Conservation (phyloP, 2,888 invertebrate genomes). For the Zele albiditarsus region DNA sequence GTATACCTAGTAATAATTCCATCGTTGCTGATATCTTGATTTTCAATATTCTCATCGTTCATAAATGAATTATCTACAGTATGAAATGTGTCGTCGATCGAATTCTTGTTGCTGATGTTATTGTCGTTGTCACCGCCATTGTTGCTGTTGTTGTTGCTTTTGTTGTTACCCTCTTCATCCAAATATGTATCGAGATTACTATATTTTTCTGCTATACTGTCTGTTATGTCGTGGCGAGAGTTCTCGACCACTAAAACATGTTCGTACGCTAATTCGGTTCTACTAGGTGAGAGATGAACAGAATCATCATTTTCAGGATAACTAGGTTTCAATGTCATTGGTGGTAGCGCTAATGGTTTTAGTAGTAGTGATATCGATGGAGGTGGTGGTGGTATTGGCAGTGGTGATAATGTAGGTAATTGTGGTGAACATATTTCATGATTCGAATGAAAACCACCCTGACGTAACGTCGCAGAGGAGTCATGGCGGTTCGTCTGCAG, state of each 20-base stretch:
- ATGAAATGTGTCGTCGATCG: not conserved
- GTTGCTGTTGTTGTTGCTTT: not conserved
- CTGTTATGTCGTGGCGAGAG: not conserved
- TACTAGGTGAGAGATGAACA: slow-evolving; percentile 46
- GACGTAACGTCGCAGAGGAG: not conserved
- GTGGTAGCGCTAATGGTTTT: no score
- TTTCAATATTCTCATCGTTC: slow-evolving; percentile 46
- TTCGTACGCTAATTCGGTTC: not conserved
- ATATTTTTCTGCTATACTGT: not conserved
- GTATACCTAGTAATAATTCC: slow-evolving; percentile 68
- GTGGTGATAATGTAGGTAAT: not conserved
- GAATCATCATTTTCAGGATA: slow-evolving; percentile 48
- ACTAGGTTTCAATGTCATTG: not conserved
- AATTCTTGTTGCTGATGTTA: not conserved
- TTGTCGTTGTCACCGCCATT: not conserved
- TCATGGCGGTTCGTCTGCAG: not conserved
- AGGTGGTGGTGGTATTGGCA: not conserved
- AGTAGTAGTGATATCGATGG: not conserved
- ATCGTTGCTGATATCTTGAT: slow-evolving; percentile 66
- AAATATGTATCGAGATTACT: not conserved
- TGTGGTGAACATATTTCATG: not conserved
- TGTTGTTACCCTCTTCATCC: not conserved
- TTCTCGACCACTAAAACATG: not conserved
- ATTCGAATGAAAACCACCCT: not conserved
- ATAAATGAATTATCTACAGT: slow-evolving; percentile 5